Base-by-base conservation (phyloP, 2,797 vertebrate genomes). In the Podarcis lilfordi region DNA sequence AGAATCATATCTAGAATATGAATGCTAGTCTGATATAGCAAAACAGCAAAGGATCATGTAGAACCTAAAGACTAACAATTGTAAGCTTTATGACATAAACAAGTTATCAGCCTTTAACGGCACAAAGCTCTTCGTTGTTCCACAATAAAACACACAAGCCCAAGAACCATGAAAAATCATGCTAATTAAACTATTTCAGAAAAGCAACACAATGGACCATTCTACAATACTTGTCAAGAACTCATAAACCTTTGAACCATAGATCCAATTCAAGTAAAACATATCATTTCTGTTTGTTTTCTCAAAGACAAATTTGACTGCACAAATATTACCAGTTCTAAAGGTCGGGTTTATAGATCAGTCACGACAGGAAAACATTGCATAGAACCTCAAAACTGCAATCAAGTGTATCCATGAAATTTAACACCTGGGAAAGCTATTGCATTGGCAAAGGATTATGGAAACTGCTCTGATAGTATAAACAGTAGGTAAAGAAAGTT, bases 331-430 rank as follows among this genome's bases (percentile, higher is more conserved):
- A 35, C 83, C 55, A 90, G 68, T 84, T 85, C 17, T 87, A 92
- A 90, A 92, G 61, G 69, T 78, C 84, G 64, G 32, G 43, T 88
- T 81, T 84, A 71, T 75, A 93, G 69, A 91, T 71, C 84, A 89
- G 32, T 45, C 84, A 79, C 82, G 59, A 91, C 10, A 1, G 0
- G 0, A 88, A 89, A 89, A 55, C 80, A 78, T 79, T 7, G 50
- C 40, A 76, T n/a, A 59, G 84, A 87, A 21, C 88, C 91, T 74
- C 77, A 84, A 85, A 85, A 89, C 40, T 77, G 78, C 61, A 88
- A 91, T 86, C 82, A 92, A 84, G 2, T 89, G 68, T 81, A 88
- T 75, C 91, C 84, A 92, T 89, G 69, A 85, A 94, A 93, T 85
- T 61, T 80, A 92, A 85, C 25, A 86, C 69, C 72, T 83, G 78